A percentile compares a stretch with the other conserved stretches of the same genome.
phyloP scores from a whole-genome alignment of 2,888 invertebrate species.

The Cepaea hortensis region DNA sequence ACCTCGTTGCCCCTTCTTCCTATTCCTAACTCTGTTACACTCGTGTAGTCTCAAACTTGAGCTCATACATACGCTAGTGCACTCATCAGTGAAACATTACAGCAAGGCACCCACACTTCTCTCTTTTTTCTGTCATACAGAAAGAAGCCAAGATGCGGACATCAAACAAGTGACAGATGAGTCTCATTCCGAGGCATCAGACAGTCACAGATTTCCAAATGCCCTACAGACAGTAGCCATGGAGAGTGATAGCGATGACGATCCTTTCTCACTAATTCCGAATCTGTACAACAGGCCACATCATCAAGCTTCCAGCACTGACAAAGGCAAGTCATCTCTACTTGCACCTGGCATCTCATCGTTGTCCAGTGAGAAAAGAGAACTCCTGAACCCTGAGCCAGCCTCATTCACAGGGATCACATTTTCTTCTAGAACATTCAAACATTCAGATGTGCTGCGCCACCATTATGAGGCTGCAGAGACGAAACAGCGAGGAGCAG shows the following conservation, averaged over 20 bases:
- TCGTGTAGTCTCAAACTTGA: no score
- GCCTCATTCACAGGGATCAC: background rate
- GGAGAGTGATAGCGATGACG: conserved; percentile 21
- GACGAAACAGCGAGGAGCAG: conserved; percentile 7
- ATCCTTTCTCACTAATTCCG: conserved; percentile 34
- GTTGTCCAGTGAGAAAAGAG: background rate
- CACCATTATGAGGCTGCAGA: background rate
- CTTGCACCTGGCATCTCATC: background rate
- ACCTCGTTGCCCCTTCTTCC: no score
- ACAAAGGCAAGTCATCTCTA: background rate
- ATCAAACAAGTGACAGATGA: background rate
- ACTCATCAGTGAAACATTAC: no score
- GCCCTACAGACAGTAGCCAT: background rate
- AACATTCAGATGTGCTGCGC: background rate
- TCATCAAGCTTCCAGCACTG: background rate
- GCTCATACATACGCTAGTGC: no score
- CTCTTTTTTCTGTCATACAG: background rate
- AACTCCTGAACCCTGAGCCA: background rate
- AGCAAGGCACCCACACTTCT: no score
- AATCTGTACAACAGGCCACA: conserved; percentile 3
- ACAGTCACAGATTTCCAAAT: background rate
- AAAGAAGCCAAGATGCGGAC: background rate
- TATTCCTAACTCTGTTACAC: no score
- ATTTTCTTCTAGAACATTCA: conserved; percentile 18
- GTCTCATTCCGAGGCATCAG: background rate